phyloP scores from a whole-genome alignment of 2,113 vertebrate species.

The Alaudala cheleensis region DNA sequence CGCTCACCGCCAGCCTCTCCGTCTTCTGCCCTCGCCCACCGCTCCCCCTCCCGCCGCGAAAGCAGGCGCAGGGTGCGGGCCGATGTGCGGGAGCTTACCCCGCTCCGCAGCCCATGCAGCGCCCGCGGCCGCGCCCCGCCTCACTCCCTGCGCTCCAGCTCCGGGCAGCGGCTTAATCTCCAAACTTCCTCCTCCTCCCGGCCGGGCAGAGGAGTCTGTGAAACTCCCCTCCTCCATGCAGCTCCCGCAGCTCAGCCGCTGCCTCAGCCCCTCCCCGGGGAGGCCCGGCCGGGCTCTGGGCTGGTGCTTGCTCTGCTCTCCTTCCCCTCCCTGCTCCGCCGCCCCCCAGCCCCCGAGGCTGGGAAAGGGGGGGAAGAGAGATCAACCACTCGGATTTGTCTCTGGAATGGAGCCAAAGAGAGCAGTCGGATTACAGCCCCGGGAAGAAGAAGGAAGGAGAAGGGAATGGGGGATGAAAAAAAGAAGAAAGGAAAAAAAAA shows the following conservation, averaged over 20 bases:
- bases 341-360: not conserved
- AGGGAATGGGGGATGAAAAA: not conserved
- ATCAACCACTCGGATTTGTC: constrained; percentile 39
- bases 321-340: not conserved
- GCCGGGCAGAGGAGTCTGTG: not conserved
- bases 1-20: not conserved
- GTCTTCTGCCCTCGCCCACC: not conserved
- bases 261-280: constrained; percentile 61
- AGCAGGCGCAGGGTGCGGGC: not conserved
- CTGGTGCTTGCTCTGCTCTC: not conserved
- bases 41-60: not conserved
- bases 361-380: not conserved
- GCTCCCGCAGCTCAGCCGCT: not conserved
- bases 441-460: not conserved
- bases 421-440: constrained; percentile 59
- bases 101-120: not conserved
- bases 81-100: not conserved
- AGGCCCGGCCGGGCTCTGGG: constrained; percentile 13
- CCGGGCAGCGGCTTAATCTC: not conserved
- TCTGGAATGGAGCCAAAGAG: constrained; percentile 61
- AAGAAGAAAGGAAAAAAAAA: not conserved
- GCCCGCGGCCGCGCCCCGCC: not conserved
- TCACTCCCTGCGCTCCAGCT: not conserved
- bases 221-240: constrained; percentile 48
- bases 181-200: constrained; percentile 47